These are phyloP conservation scores for Noctua fimbriata DNA, from an alignment of 2,888 invertebrate genomes.

Conservation along the genomic window DNA sequence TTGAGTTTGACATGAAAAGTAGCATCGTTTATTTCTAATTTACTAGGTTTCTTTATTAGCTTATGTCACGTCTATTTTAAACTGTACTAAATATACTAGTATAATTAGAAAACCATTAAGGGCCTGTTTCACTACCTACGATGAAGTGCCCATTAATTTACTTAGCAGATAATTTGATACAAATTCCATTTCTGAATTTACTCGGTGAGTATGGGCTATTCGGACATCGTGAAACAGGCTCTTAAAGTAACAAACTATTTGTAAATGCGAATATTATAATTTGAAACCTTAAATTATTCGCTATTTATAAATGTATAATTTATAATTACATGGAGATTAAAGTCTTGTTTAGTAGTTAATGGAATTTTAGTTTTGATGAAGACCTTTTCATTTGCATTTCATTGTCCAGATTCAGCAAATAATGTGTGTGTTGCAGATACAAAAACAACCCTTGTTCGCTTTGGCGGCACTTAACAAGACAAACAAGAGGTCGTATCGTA, in stretches of 20 bases:
- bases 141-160: no score
- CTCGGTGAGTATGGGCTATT: no score
- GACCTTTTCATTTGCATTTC: not conserved
- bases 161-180: no score
- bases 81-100: not conserved
- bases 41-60: not conserved
- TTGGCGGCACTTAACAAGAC: constrained; percentile 37
- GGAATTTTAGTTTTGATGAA: not conserved
- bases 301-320: not conserved
- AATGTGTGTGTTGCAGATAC: not conserved
- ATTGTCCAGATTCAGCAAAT: not conserved
- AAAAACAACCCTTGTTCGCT: constrained; percentile 11
- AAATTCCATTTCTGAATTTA: no score
- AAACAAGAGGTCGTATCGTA: constrained; percentile 41
- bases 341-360: not conserved
- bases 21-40: not conserved
- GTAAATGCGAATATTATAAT: not conserved
- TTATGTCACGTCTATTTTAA: not conserved
- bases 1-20: not conserved
- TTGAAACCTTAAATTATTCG: not conserved
- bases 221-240: no score
- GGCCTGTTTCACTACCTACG: no score
- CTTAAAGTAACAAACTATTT: not conserved
- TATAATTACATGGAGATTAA: not conserved
- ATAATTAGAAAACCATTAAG: not conserved